A percentile compares a stretch with the other conserved stretches of the same genome.
phyloP scores from a whole-genome alignment of 1,140 invertebrate genomes.

The Adelges cooleyi region DNA sequence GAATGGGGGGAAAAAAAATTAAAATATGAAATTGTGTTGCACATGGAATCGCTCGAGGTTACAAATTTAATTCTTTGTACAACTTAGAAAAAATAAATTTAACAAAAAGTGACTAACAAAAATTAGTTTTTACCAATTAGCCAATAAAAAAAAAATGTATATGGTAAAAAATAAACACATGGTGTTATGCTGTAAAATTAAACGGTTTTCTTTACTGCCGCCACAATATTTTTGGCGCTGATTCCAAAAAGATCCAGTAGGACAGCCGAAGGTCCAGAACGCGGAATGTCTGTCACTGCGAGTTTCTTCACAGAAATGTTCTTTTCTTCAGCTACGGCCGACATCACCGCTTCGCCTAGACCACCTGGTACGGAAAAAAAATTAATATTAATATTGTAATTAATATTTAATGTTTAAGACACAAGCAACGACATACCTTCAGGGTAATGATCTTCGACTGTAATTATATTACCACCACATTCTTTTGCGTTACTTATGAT shows the following conservation, averaged over 20 bases:
- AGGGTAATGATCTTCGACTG: conserved; percentile 95
- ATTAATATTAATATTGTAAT: neutral
- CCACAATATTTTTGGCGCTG: conserved; percentile 62
- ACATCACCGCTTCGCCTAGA: conserved; percentile 84
- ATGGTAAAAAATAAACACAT: too few species aligned
- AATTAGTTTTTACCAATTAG: too few species aligned
- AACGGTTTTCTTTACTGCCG: conserved; percentile 5
- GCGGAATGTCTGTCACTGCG: conserved; percentile 73
- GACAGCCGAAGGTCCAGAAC: conserved; percentile 75
- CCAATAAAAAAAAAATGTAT: too few species aligned
- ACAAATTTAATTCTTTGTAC: too few species aligned
- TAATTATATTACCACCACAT: conserved; percentile 70
- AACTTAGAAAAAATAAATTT: too few species aligned
- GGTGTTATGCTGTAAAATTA: too few species aligned
- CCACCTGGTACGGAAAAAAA: conserved; percentile 53
- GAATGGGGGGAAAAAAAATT: too few species aligned
- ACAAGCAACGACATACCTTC: too few species aligned
- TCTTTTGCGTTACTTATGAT: conserved; percentile 69
- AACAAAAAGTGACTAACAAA: too few species aligned
- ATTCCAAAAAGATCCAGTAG: conserved; percentile 84
- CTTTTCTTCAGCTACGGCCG: conserved; percentile 59
- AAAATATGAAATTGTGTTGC: too few species aligned
- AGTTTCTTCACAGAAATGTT: conserved; percentile 72
- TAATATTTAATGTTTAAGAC: neutral
- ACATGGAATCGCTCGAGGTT: too few species aligned